phyloP scores from a whole-genome alignment of 2,113 vertebrate species.

The Carlito syrichta region DNA sequence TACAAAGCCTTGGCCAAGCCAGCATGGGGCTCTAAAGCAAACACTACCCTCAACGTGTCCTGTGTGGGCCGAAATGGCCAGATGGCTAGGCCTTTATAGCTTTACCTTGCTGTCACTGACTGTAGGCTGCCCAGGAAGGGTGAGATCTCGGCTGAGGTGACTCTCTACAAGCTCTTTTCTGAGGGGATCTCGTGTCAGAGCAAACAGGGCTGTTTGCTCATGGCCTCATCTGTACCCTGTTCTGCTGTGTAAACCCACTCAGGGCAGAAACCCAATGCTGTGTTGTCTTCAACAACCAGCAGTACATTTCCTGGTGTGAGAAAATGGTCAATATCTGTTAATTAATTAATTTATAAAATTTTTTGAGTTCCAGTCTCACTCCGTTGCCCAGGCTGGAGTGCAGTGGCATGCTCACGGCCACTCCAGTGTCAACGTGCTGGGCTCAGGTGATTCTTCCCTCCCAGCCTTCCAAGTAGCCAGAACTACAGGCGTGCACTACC shows the following conservation, averaged over 20 bases:
- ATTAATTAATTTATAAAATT: no score
- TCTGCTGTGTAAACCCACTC: rapidly evolving
- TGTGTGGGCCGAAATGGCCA: neutral
- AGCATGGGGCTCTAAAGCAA: rapidly evolving
- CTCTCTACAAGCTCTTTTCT: neutral
- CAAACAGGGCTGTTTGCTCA: neutral
- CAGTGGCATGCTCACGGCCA: no score
- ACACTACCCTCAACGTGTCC: rapidly evolving
- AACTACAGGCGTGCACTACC: no score
- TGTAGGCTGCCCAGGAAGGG: neutral
- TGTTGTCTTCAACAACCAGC: neutral
- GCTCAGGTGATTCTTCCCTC: no score
- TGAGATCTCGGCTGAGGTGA: rapidly evolving
- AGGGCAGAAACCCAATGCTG: rapidly evolving
- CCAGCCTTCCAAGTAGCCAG: no score
- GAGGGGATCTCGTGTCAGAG: rapidly evolving
- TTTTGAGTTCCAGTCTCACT: no score
- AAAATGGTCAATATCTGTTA: rapidly evolving
- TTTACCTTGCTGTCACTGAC: neutral
- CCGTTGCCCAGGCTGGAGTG: no score
- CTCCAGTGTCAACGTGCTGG: no score
- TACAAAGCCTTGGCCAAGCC: neutral
- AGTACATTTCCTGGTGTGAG: neutral
- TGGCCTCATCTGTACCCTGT: rapidly evolving
- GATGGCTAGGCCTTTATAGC: no score